phyloP scores from a whole-genome alignment of 2,113 vertebrate species.

The Bubo scandiacus region DNA sequence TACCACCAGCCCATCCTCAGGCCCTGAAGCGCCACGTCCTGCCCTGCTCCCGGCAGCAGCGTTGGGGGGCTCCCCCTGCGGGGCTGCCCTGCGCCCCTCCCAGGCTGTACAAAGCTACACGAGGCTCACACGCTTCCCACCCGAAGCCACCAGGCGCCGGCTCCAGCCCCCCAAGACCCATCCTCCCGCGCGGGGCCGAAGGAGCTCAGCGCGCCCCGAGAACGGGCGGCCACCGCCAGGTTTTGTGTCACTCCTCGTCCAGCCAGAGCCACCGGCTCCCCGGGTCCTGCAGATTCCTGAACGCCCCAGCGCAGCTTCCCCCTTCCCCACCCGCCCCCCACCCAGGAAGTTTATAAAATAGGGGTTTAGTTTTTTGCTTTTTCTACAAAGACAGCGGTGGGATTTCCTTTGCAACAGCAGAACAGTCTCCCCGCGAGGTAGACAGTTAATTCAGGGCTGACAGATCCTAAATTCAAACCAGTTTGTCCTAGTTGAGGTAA shows the following conservation, averaged over 20 bases:
- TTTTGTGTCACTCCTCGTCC: background rate
- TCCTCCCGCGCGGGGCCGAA: fast-evolving
- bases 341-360: background rate
- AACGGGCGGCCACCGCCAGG: background rate
- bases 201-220: background rate
- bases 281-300: background rate
- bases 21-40: background rate
- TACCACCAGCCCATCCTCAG: background rate
- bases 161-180: background rate
- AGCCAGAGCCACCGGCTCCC: background rate
- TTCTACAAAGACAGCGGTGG: background rate
- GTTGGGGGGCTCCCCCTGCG: too few species aligned
- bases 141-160: background rate
- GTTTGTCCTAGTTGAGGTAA: conserved; percentile 71
- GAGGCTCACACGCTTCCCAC: background rate
- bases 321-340: background rate
- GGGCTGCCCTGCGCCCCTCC: background rate
- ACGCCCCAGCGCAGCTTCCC: fast-evolving
- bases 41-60: background rate
- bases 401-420: conserved; percentile 33
- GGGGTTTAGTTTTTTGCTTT: background rate
- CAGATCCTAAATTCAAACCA: conserved; percentile 56
- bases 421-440: conserved; percentile 66
- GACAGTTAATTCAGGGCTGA: conserved; percentile 55
- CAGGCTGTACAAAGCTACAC: background rate